Evolutionary conservation across 2,888 invertebrate genomes (phyloP).

Genomic region (Nycteola revayana): DNA sequence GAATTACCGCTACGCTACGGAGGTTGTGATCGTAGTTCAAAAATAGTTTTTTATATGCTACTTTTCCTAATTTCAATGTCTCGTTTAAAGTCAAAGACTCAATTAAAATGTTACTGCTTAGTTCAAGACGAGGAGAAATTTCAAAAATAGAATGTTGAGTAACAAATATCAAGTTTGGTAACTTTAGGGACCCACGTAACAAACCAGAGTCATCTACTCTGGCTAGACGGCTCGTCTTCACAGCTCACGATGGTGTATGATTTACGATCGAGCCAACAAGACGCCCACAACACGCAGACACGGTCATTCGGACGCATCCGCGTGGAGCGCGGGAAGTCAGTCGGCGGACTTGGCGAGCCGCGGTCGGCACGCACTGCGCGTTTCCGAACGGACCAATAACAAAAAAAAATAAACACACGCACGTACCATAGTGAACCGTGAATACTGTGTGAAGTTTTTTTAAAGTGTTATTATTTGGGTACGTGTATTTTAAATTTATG

Average conservation of each 20-base stretch:
- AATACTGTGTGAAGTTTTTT: constrained; percentile 25
- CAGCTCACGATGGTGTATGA: constrained; percentile 14
- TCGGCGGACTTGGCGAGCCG: constrained; percentile 33
- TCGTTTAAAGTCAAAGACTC: too few relatives aligned
- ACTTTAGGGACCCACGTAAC: constrained; percentile 19
- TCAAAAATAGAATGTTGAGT: constrained; percentile 1
- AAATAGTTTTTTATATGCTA: too few relatives aligned
- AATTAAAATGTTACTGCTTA: too few relatives aligned
- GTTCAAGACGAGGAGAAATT: too few relatives aligned
- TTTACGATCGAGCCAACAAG: constrained; percentile 29
- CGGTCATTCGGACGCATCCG: constrained; percentile 34
- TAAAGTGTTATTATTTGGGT: constrained; percentile 29
- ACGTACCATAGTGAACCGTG: constrained; percentile 27
- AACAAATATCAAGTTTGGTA: constrained; percentile 6
- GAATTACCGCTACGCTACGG: too few relatives aligned
- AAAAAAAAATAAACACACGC: constrained; percentile 21
- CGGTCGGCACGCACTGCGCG: constrained; percentile 29
- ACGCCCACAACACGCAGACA: constrained; percentile 23
- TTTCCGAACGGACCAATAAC: constrained; percentile 15
- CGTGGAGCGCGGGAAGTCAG: constrained; percentile 33
- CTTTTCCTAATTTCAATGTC: too few relatives aligned
- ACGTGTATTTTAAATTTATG: constrained; percentile 24
- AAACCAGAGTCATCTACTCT: constrained; percentile 15
- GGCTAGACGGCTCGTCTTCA: constrained; percentile 31
- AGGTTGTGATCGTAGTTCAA: too few relatives aligned